These are phyloP conservation scores for Andinoacara biseriatus DNA, from an alignment of 2,113 vertebrate species.

Conservation along the genomic window DNA sequence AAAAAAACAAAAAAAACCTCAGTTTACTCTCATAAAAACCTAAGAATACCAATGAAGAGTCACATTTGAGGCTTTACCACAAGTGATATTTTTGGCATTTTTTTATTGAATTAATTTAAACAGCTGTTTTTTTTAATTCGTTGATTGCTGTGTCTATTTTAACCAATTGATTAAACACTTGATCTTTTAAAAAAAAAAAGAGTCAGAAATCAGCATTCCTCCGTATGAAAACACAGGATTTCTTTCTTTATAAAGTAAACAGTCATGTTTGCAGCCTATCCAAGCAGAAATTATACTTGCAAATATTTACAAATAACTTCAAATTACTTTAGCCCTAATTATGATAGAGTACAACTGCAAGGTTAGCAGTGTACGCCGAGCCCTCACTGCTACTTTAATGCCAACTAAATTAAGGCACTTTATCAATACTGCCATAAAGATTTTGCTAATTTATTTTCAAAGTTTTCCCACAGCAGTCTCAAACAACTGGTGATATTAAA, in stretches of 20 bases:
- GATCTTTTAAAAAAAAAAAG: not conserved
- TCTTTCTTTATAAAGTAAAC: not conserved
- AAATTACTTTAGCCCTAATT: not conserved
- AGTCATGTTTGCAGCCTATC: not conserved
- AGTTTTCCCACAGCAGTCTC: not conserved
- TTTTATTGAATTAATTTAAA: not conserved
- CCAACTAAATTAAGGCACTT: not conserved
- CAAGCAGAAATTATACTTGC: not conserved
- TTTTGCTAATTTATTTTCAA: not conserved
- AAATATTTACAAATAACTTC: not conserved
- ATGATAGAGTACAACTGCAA: not conserved
- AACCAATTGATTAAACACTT: not conserved
- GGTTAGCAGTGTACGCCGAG: not conserved
- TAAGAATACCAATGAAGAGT: not conserved
- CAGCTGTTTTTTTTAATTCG: not conserved
- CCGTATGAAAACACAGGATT: not conserved
- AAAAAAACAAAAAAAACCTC: fast-evolving
- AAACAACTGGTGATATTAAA: not conserved
- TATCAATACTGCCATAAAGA: not conserved
- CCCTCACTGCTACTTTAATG: not conserved
- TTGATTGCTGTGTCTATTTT: not conserved
- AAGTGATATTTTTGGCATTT: not conserved
- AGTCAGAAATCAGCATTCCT: not conserved
- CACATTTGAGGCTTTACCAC: not conserved
- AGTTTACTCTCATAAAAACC: not conserved